Base-by-base conservation (phyloP, 2,888 invertebrate genomes). In the Dryobotodes eremita region DNA sequence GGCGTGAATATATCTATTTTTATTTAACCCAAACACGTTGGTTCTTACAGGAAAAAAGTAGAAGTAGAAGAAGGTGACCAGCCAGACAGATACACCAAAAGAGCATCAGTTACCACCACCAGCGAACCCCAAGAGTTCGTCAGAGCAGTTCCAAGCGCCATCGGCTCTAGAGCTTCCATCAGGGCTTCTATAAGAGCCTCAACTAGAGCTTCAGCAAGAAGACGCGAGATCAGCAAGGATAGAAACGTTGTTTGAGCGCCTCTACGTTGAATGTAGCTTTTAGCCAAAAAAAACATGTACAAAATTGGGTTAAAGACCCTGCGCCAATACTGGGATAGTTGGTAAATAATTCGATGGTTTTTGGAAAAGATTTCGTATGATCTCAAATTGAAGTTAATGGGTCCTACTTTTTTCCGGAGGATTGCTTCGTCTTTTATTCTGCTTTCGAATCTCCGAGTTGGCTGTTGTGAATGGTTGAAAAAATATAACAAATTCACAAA, bases 141-240 rank as follows among this genome's bases (percentile, higher is more conserved):
- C 61, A 91, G 96, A 77, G 92, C 95, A 1, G 71, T 94, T 20
- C 95, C 96, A 20, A 90, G 93, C 48, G 92, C 93, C 7, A 92
- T 95, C 50, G 93, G 95, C 0, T 96, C 96, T 2, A 93, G 97
- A 31, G 96, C 96, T 0, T 97, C 97, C 0, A 92, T 97, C 20
- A 91, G 97, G 50, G 93, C 96, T 0, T 96, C 96, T 0, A 88
- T 92, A 2, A 88, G 94, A 71, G 92, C 92, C 2, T 94, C 94
- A 0, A 86, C 92, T n/a, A 94, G 95, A 75, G 80, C 82, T 0
- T 88, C 89, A 6, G 73, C 80, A 0, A 83, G 87, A 53, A 82
- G 86, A 79, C 81, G 87, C 17, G 89, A 91, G 11, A 71, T 88
- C 20, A 89, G 87, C 71, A 89, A 88, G 74, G 91, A 92, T 3